Evolutionary conservation across 2,888 invertebrate genomes (phyloP), one percentile per base, ranked within the genome.

Genomic region (Pseudococcus jackbeardsleyi): DNA sequence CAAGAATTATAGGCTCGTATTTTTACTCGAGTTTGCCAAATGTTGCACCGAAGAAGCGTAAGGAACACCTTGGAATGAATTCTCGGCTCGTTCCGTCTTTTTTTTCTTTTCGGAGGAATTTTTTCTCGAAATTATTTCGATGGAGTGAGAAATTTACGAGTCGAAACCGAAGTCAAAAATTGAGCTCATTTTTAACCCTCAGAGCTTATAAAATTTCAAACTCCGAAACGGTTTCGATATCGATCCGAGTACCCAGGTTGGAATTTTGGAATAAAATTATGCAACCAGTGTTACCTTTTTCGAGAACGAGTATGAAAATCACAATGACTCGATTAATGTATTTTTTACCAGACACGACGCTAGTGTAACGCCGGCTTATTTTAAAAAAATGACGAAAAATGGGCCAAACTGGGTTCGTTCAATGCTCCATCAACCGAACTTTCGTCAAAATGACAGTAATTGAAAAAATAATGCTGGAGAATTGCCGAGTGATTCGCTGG

Each of bases 281-380:
- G 7, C 26, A 19, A 22, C 1, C 26, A 68, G 68, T 68, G 68
- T 68, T 68, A 15, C 68, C 68, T n/a, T 64, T 64, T 26, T 68
- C 11, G 26, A 26, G 22, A 50, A 50, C 12, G 50, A 50, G 15
- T 9, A 15, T 4, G 59, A 59, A 59, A 59, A 59, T 59, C 59
- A 59, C 59, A 17, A n/a, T 59, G n/a, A 59, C 8, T n/a, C n/a
- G n/a, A 59, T 12, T 7, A 59, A n/a, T 8, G 19, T 72, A 33
- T 15, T 6, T 72, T 64, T 26, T 42, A 42, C 42, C 42, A 42
- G 42, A 68, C 9, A 6, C 68, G 68, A 68, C 33, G 72, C 72
- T 72, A 72, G 72, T 72, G 72, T 72, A 72, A 72, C 72, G 7
- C 17, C 72, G 72, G 15, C 72, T 17, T 72, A 72, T 39, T 17